Evolutionary conservation across 2,797 vertebrate genomes (phyloP).

Genomic region (Dromococcyx pavoninus): DNA sequence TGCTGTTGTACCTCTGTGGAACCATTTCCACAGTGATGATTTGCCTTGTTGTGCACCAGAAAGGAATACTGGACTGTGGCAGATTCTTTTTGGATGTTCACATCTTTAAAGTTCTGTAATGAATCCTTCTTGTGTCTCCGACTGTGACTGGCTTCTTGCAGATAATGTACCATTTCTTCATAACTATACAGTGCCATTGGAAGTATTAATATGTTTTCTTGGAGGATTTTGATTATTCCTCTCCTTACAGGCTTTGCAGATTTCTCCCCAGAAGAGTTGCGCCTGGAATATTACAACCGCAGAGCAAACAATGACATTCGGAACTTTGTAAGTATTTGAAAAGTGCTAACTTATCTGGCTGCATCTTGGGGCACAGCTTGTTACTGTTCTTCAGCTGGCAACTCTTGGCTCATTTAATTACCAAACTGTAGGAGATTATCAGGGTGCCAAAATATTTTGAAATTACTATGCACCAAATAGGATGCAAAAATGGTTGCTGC

Average conservation of each 20-base stretch:
- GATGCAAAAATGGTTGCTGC: not conserved
- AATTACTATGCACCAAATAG: not conserved
- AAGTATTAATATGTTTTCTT: not conserved
- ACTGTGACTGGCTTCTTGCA: not conserved
- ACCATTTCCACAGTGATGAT: not conserved
- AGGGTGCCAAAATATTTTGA: not conserved
- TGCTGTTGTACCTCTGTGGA: not conserved
- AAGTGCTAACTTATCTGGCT: not conserved
- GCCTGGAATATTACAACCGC: slow-evolving; percentile 84
- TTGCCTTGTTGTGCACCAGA: not conserved
- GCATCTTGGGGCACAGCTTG: not conserved
- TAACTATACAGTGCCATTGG: not conserved
- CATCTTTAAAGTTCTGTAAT: not conserved
- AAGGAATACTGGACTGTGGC: not conserved
- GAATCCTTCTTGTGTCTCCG: not conserved
- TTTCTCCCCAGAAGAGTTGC: slow-evolving; percentile 89
- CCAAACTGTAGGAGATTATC: not conserved
- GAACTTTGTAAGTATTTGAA: slow-evolving; percentile 83
- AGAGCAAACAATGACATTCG: slow-evolving; percentile 81
- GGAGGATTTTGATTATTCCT: slow-evolving; percentile 45
- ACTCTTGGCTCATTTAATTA: not conserved
- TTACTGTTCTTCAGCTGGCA: not conserved
- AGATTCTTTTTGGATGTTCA: not conserved
- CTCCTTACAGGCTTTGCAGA: slow-evolving; percentile 85
- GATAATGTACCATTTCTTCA: not conserved